A percentile compares a stretch with the other conserved stretches of the same genome.
These are phyloP conservation scores for Brachionus asplanchnoidis DNA, from an alignment of 1,140 invertebrate species.

Conservation along the genomic window DNA sequence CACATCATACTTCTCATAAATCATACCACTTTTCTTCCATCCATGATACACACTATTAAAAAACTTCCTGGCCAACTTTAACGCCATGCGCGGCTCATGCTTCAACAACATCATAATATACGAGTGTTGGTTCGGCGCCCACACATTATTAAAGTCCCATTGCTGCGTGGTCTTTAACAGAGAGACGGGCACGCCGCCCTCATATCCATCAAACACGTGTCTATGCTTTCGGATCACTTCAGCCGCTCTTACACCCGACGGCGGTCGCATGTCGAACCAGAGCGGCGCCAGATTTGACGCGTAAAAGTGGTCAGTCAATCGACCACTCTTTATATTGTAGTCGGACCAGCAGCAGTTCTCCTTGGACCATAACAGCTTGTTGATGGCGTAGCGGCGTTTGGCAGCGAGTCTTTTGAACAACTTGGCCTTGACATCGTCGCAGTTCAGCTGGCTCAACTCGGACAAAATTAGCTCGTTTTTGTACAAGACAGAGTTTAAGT, in stretches of 20 bases:
- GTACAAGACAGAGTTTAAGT: conserved; percentile 75
- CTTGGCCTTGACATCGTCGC: conserved; percentile 43
- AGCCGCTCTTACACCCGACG: not conserved
- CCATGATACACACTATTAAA: conserved; percentile 74
- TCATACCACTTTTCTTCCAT: conserved; percentile 66
- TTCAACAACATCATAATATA: conserved; percentile 44
- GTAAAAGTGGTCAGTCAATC: conserved; percentile 65
- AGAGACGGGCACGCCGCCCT: conserved; percentile 69
- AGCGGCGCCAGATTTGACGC: conserved; percentile 77
- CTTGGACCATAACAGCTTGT: conserved; percentile 71
- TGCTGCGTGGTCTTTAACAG: conserved; percentile 75
- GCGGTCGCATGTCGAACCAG: conserved; percentile 64
- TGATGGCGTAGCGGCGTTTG: conserved; percentile 60
- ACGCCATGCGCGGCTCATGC: conserved; percentile 67
- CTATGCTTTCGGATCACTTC: not conserved
- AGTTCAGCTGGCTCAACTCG: conserved; percentile 62
- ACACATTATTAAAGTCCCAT: conserved; percentile 90
- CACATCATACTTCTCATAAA: conserved; percentile 87
- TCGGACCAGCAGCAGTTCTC: conserved; percentile 79
- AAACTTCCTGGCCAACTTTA: conserved; percentile 72
- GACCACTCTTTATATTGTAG: conserved; percentile 67
- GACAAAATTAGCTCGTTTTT: conserved; percentile 68
- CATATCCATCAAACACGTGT: not conserved
- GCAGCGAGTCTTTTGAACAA: not conserved
- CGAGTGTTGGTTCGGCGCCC: conserved; percentile 70